These are phyloP conservation scores for Micrastur ruficollis DNA, from an alignment of 2,797 vertebrate species.

Conservation along the genomic window DNA sequence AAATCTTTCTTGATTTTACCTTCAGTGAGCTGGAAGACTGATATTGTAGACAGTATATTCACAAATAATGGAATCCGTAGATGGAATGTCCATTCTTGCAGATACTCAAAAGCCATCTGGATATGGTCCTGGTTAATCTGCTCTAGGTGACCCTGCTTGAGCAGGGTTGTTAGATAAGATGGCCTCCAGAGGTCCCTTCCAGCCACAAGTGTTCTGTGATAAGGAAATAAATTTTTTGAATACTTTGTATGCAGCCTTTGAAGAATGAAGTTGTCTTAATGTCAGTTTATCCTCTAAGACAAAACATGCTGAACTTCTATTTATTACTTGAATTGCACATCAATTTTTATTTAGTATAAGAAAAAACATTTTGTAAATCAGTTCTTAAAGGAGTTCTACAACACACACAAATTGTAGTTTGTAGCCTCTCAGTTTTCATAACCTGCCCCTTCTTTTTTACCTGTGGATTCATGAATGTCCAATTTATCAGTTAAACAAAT, in stretches of 20 bases:
- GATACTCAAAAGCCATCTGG: background rate
- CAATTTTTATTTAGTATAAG: background rate
- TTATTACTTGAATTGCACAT: background rate
- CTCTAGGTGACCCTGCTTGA: background rate
- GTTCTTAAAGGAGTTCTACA: background rate
- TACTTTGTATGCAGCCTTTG: background rate
- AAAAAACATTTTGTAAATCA: background rate
- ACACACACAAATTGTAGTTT: background rate
- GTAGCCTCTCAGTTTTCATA: background rate
- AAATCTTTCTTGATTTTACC: background rate
- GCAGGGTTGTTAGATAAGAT: background rate
- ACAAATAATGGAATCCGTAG: background rate
- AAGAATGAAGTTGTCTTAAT: background rate
- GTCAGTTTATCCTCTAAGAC: background rate
- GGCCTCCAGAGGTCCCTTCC: background rate
- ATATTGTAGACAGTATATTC: background rate
- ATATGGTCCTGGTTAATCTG: background rate
- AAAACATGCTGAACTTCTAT: background rate
- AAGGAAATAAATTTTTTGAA: background rate
- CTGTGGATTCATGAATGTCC: background rate
- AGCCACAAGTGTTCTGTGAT: background rate
- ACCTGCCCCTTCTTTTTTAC: background rate
- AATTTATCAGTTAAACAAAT: background rate
- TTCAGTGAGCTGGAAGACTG: background rate
- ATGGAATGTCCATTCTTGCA: background rate